These are phyloP conservation scores for Strix occidentalis DNA, from an alignment of 2,797 vertebrate species.

Conservation along the genomic window DNA sequence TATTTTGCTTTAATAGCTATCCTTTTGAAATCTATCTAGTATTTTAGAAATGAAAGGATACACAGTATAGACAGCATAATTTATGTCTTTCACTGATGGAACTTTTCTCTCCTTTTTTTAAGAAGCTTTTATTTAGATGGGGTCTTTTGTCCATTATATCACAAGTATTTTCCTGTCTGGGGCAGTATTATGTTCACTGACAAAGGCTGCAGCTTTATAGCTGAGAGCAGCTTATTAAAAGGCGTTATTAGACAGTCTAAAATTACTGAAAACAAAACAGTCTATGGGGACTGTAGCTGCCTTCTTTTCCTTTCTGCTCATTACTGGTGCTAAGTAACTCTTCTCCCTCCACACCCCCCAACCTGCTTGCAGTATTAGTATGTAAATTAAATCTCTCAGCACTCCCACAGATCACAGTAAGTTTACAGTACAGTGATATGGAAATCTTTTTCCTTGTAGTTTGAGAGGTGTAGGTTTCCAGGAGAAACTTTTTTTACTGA, in stretches of 20 bases:
- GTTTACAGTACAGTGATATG: background rate
- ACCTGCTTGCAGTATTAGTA: constrained; percentile 46
- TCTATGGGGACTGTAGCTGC: constrained; percentile 10
- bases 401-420: background rate
- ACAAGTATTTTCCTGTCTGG: constrained; percentile 18
- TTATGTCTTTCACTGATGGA: background rate
- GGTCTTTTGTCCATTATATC: background rate
- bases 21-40: background rate
- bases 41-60: background rate
- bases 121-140: background rate
- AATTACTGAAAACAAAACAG: constrained; percentile 63
- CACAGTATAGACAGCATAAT: background rate
- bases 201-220: constrained; percentile 35
- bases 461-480: constrained; percentile 26
- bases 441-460: constrained; percentile 7
- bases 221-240: constrained; percentile 44
- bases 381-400: constrained; percentile 59
- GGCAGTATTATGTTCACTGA: constrained; percentile 20
- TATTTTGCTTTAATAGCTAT: background rate
- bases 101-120: background rate
- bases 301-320: constrained; percentile 15
- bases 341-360: background rate
- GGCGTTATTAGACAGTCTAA: constrained; percentile 32
- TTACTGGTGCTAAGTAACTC: constrained; percentile 55
- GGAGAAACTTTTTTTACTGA: constrained; percentile 14